Evolutionary conservation across 2,113 vertebrate genomes (phyloP).

Genomic region (Epinephelus lanceolatus): DNA sequence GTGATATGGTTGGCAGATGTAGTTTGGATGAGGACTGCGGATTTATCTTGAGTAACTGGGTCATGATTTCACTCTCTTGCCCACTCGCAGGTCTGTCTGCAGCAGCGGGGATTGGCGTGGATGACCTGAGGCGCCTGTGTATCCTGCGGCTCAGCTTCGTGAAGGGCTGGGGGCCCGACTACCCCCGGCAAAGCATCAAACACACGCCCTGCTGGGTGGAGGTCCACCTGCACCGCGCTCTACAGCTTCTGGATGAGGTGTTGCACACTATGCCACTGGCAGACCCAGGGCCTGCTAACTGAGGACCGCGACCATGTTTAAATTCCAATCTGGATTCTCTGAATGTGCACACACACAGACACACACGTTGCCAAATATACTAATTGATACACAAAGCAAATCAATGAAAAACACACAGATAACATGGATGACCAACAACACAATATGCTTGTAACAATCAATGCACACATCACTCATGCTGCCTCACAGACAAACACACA

Average conservation of each 20-base stretch:
- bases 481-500: not conserved
- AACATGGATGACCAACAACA: constrained; percentile 31
- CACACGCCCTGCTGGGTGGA: constrained; percentile 89
- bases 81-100: constrained; percentile 81
- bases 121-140: constrained; percentile 84
- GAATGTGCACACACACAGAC: constrained; percentile 43
- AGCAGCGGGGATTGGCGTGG: constrained; percentile 85
- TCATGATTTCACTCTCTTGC: not conserved
- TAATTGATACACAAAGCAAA: constrained; percentile 22
- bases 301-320: constrained; percentile 32
- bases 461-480: constrained; percentile 9
- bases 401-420: constrained; percentile 33
- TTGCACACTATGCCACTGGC: constrained; percentile 86
- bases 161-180: constrained; percentile 88
- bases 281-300: constrained; percentile 82
- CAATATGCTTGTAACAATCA: constrained; percentile 62
- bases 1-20: no score
- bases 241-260: constrained; percentile 88
- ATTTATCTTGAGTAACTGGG: no score
- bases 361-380: constrained; percentile 38
- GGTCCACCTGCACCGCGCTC: constrained; percentile 85
- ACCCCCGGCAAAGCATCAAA: constrained; percentile 87
- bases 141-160: constrained; percentile 87
- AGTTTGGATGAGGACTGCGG: no score
- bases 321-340: constrained; percentile 40